Evolutionary conservation across 1,140 invertebrate species (phyloP).

Genomic region (Orussus abietinus): DNA sequence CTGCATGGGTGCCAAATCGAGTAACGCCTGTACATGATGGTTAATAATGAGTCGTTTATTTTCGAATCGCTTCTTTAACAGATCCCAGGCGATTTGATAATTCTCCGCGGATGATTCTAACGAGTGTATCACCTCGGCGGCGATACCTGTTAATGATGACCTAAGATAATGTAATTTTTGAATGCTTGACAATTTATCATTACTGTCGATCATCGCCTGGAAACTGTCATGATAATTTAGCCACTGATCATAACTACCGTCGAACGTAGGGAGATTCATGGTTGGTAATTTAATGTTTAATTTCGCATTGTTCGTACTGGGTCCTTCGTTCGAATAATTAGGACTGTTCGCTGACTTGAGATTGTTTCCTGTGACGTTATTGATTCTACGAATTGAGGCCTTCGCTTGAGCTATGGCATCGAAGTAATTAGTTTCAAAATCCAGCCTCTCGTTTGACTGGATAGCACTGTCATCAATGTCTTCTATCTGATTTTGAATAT

Average conservation of each 20-base stretch:
- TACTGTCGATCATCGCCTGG: constrained; percentile 13
- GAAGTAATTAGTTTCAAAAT: no score
- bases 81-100: constrained; percentile 19
- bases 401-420: no score
- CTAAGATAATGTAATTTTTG: constrained; percentile 24
- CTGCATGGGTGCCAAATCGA: constrained; percentile 19
- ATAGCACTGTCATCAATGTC: no score
- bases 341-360: no score
- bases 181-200: constrained; percentile 1
- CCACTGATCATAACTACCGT: constrained; percentile 17
- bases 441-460: no score
- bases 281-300: constrained; percentile 12
- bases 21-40: constrained; percentile 26
- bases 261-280: constrained; percentile 13
- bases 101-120: constrained; percentile 15
- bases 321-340: no score
- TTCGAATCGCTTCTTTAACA: constrained; percentile 26
- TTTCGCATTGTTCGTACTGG: no score
- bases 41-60: constrained; percentile 29
- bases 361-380: no score
- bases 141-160: constrained; percentile 10
- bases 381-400: no score
- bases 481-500: no score
- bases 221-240: constrained; percentile 18
- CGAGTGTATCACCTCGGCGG: constrained; percentile 11